Evolutionary conservation across 2,888 invertebrate species (phyloP), one percentile per base, ranked within the genome.

Genomic region (Eupeodes latifasciatus): DNA sequence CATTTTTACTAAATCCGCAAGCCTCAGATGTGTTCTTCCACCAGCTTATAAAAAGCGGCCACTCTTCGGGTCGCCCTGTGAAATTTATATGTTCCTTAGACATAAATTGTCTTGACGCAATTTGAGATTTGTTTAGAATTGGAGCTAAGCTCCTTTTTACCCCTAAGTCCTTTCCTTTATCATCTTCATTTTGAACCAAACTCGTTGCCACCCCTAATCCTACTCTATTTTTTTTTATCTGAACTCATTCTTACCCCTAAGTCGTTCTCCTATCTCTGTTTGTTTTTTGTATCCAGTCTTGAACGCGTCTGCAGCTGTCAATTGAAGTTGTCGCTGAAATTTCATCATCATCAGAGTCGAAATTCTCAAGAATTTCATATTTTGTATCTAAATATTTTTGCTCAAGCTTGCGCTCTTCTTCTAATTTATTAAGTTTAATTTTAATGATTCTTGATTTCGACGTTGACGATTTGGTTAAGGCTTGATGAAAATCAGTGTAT

Each of bases 1-100:
- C n/a, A n/a, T n/a, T n/a, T n/a, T n/a, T n/a, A n/a, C n/a, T n/a
- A n/a, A n/a, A n/a, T n/a, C n/a, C n/a, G 2, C 1, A 27, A 27
- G 1, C 1, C 2, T 27, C 16, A 79, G 36, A 55, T 44, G 79
- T 49, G 10, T 59, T 79, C 11, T 71, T 67, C 44, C 47, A 79
- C 69, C 71, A 79, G 10, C 78, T 78, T 3, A 72, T 74, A 55
- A 79, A 79, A 5, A 64, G 71, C 6, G 79, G 64, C 64, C 74
- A 74, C 19, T 72, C 80, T 61, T 78, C 61, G 36, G 78, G 78
- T n/a, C 77, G 67, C 10, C 77, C 67, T 14, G 57, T 44, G 12
- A 80, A 80, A 14, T 40, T 19, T 4, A 72, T 34, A 2, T 55
- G 57, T 1, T 78, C 67, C 14, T 59, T 61, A 27, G 77, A 34